These are phyloP conservation scores for Muntiacus reevesi DNA, from an alignment of 2,113 vertebrate genomes.

Conservation along the genomic window DNA sequence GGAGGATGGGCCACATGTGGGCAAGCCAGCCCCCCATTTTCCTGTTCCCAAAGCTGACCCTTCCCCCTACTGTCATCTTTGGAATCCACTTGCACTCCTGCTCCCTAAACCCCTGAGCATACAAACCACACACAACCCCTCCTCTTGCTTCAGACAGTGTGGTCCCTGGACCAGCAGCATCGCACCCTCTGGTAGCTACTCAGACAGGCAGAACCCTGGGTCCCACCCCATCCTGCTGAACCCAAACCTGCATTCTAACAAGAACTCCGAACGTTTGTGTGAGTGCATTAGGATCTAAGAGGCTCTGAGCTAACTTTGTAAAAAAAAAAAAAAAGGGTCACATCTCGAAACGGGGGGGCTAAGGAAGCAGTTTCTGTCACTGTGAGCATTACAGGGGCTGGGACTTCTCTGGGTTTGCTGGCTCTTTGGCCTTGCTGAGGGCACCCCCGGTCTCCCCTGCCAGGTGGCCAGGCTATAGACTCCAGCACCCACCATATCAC, in stretches of 20 bases:
- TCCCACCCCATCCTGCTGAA: neutral
- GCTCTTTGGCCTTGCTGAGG: neutral
- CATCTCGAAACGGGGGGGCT: neutral
- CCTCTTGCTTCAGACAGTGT: neutral
- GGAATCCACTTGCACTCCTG: neutral
- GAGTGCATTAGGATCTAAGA: neutral
- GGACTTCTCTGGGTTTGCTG: neutral
- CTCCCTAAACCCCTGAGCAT: neutral
- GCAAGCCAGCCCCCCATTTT: neutral
- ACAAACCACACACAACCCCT: neutral
- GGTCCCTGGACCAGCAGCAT: neutral
- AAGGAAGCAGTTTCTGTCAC: neutral
- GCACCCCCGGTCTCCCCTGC: neutral
- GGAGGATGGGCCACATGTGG: too few relatives aligned
- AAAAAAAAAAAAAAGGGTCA: neutral
- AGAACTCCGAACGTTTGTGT: neutral
- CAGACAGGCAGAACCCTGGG: neutral
- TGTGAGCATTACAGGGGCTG: accelerated
- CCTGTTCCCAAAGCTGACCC: neutral
- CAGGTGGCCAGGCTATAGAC: neutral
- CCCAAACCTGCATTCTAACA: neutral
- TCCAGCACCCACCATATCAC: accelerated
- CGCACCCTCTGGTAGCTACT: accelerated
- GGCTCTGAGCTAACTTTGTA: neutral
- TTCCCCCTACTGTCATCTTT: neutral